Percentiles rank a stretch among this genome's conserved stretches.
Evolutionary conservation across 2,113 vertebrate genomes (phyloP).

Genomic region (Clinocottus analis): DNA sequence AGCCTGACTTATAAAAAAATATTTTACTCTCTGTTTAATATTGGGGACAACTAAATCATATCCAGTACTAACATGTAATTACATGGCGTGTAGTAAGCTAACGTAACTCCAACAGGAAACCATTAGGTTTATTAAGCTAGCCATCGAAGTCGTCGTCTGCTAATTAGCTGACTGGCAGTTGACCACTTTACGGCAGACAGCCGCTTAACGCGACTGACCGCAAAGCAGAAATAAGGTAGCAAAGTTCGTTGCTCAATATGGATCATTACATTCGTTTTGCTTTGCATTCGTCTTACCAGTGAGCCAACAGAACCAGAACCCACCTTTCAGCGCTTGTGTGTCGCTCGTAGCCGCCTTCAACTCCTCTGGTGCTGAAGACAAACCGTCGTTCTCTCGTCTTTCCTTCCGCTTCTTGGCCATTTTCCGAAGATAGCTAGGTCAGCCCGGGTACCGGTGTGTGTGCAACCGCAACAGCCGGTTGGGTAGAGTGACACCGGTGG

Average conservation of each 20-base stretch:
- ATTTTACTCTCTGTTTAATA: neutral
- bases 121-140: neutral
- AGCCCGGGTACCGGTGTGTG: fast-evolving
- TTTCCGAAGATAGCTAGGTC: slow-evolving; percentile 7
- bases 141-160: neutral
- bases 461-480: slow-evolving; percentile 7
- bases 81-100: neutral
- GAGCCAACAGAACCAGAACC: slow-evolving; percentile 24
- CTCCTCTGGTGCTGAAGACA: slow-evolving; percentile 59
- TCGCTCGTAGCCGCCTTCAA: slow-evolving; percentile 52
- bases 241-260: neutral
- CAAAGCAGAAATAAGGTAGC: neutral
- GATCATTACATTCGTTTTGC: neutral
- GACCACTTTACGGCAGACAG: neutral
- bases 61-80: fast-evolving
- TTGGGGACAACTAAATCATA: neutral
- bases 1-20: neutral
- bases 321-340: slow-evolving; percentile 70
- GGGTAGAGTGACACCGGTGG: slow-evolving; percentile 29
- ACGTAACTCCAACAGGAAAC: neutral
- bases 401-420: slow-evolving; percentile 84
- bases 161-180: neutral
- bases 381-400: slow-evolving; percentile 64
- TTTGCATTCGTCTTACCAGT: neutral
- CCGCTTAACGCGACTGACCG: neutral